Evolutionary conservation across 2,888 invertebrate species (phyloP), one percentile per base, ranked within the genome.

Genomic region (Aporophyla nigra): DNA sequence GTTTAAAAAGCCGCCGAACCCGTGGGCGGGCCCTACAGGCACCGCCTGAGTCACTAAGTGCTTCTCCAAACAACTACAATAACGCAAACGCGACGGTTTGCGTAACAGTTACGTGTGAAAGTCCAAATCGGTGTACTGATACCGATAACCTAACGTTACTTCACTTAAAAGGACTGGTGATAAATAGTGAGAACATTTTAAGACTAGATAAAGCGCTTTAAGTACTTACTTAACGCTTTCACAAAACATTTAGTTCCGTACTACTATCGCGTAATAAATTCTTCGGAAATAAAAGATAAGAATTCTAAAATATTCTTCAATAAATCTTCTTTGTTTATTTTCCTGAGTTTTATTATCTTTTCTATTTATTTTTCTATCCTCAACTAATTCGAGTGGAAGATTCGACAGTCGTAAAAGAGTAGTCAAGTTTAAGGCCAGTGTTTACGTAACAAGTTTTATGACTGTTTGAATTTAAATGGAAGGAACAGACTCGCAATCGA

Each of bases 41-140:
- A 78, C 82, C 84, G 79, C 71, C 81, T 87, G 81, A 89, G 82
- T 88, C 88, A 89, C 89, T 89, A 91, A 93, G 88, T 90, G 91
- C 87, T 92, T 90, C 85, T 86, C 86, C 87, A 92, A 92, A 93
- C 89, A 91, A 89, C 88, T 82, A 89, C 87, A 88, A 88, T 88
- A 90, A 86, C 87, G 81, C 90, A 93, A 93, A 92, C 87, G 87
- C 89, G 81, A 85, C 79, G 65, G 90, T 92, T 94, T 94, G 91
- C 93, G 93, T 91, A 94, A 94, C 88, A 86, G 80, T 83, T 83
- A 87, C 82, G 91, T 92, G 94, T 94, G 93, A 95, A 94, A 94
- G 94, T 86, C 86, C 87, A 91, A 93, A 93, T 92, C 91, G 88
- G 87, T 91, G 78, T 86, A 83, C 85, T 89, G 92, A 92, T 92